Evolutionary conservation across 1,140 invertebrate species (phyloP).

Genomic region (Cyclina sinensis): DNA sequence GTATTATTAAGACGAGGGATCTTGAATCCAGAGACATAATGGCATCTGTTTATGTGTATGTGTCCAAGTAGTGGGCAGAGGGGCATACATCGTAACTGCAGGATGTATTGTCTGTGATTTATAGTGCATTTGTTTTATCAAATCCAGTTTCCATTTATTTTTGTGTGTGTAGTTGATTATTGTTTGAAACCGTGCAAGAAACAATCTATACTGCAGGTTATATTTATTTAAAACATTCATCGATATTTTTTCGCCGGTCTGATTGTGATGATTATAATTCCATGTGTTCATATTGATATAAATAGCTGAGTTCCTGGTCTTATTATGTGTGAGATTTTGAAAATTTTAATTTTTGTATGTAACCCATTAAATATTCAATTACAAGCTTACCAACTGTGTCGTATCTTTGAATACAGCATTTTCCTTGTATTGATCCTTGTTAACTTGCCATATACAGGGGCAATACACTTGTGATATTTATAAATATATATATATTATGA

Average conservation of each 20-base stretch:
- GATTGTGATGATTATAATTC: conserved; percentile 54
- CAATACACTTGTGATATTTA: conserved; percentile 60
- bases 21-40: conserved; percentile 29
- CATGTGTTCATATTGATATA: conserved; percentile 63
- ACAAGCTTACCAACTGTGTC: conserved; percentile 47
- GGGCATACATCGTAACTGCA: conserved; percentile 38
- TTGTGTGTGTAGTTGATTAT: conserved; percentile 54
- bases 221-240: conserved; percentile 64
- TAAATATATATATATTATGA: not conserved
- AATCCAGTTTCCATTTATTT: conserved; percentile 62
- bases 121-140: conserved; percentile 63
- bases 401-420: conserved; percentile 56
- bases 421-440: conserved; percentile 25
- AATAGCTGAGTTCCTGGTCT: conserved; percentile 54
- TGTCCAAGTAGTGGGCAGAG: too few species aligned
- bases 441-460: conserved; percentile 52
- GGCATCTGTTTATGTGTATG: conserved; percentile 37
- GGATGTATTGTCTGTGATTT: conserved; percentile 58
- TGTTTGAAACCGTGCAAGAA: conserved; percentile 55
- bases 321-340: conserved; percentile 62
- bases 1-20: conserved; percentile 17
- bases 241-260: conserved; percentile 35
- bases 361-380: conserved; percentile 14
- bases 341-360: conserved; percentile 60
- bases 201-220: conserved; percentile 54